phyloP scores from a whole-genome alignment of 2,113 vertebrate species.

The Eclectus roratus region DNA sequence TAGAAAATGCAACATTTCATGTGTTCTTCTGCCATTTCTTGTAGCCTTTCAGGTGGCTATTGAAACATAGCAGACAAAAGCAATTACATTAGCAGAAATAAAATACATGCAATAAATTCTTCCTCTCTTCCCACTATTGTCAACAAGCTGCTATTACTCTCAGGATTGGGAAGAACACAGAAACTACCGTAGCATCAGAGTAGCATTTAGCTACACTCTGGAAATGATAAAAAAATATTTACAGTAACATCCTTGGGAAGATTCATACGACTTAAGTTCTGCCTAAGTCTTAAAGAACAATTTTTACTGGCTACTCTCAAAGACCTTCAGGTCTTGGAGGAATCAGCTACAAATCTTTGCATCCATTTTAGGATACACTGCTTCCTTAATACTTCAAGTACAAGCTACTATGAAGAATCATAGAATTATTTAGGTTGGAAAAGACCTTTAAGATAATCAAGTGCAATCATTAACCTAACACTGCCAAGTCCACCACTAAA shows the following conservation, averaged over 20 bases:
- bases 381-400: not conserved
- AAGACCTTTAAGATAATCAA: not conserved
- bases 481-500: not conserved
- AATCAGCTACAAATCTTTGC: not conserved
- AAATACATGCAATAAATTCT: not conserved
- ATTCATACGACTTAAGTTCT: not conserved
- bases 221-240: not conserved
- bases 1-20: not conserved
- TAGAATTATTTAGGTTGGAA: not conserved
- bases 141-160: not conserved
- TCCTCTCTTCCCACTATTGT: not conserved
- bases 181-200: not conserved
- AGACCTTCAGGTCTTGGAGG: not conserved
- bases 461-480: not conserved
- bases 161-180: not conserved
- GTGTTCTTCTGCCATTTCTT: not conserved
- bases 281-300: not conserved
- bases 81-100: not conserved
- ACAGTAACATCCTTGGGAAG: not conserved
- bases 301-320: not conserved
- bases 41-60: not conserved
- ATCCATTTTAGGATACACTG: not conserved
- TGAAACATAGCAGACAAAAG: not conserved
- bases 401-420: not conserved
- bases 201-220: not conserved